Evolutionary conservation across 2,113 vertebrate species (phyloP).

Genomic region (Oceanites oceanicus): DNA sequence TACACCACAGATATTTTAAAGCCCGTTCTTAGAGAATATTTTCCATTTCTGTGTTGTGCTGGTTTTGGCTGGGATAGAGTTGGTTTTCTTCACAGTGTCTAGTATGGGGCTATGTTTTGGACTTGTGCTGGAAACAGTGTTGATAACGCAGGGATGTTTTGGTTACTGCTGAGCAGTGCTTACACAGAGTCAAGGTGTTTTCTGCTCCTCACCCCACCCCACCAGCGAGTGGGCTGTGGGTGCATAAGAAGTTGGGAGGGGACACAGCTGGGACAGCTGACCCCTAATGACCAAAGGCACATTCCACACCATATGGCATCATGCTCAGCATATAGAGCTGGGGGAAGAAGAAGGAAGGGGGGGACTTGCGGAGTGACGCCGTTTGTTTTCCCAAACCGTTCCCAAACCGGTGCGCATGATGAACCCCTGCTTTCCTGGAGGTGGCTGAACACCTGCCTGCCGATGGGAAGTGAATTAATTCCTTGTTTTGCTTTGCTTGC

Average conservation of each 20-base stretch:
- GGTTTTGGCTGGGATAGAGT: background rate
- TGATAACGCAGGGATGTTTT: background rate
- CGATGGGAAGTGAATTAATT: too few species aligned
- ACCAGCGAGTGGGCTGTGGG: background rate
- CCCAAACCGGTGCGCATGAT: background rate
- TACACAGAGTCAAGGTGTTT: background rate
- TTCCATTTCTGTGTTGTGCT: background rate
- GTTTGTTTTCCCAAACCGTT: background rate
- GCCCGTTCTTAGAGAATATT: background rate
- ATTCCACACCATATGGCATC: background rate
- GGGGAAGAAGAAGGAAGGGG: too few species aligned
- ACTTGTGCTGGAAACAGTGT: background rate
- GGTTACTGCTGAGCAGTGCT: background rate
- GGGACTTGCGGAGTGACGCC: background rate
- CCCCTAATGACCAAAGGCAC: background rate
- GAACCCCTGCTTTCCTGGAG: background rate
- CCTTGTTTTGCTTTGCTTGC: too few species aligned
- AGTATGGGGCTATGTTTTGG: background rate
- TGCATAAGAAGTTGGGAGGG: background rate
- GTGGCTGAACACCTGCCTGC: too few species aligned
- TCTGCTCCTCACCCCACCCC: background rate
- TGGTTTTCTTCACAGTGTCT: background rate
- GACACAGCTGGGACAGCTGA: background rate
- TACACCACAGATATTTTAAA: background rate
- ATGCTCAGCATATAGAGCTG: background rate